Conservation (phyloP, 2,888 invertebrate species). For the Eumerus sabulonum region DNA sequence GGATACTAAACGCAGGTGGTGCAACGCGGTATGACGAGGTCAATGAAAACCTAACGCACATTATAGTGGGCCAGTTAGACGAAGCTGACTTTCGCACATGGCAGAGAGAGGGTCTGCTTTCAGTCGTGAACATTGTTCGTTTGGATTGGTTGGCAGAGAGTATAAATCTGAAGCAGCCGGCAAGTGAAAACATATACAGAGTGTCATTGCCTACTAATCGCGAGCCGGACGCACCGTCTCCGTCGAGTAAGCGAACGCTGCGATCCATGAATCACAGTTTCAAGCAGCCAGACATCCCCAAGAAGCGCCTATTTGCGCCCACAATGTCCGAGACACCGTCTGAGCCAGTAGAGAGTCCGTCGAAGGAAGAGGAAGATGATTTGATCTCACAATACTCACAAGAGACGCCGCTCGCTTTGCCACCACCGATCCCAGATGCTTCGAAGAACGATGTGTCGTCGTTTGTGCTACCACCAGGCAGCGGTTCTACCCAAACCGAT, state of each 20-base stretch:
- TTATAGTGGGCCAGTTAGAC: constrained; percentile 84
- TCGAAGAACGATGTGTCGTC: constrained; percentile 26
- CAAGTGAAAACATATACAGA: constrained; percentile 78
- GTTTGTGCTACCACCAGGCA: constrained; percentile 20
- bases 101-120: constrained; percentile 71
- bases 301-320: constrained; percentile 73
- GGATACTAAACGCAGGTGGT: constrained; percentile 88
- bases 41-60: constrained; percentile 89
- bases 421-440: constrained; percentile 74
- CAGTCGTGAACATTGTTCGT: constrained; percentile 80
- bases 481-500: constrained; percentile 17
- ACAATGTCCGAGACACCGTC: constrained; percentile 41
- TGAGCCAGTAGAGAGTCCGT: constrained; percentile 22
- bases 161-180: constrained; percentile 82
- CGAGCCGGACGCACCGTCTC: constrained; percentile 80
- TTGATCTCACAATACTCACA: constrained; percentile 76
- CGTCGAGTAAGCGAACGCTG: constrained; percentile 81
- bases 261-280: constrained; percentile 78
- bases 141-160: constrained; percentile 89
- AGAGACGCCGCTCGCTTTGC: constrained; percentile 72
- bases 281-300: constrained; percentile 75
- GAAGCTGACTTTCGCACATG: constrained; percentile 79
- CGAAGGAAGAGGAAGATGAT: constrained; percentile 69
- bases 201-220: constrained; percentile 73
- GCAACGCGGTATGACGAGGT: constrained; percentile 89